Evolutionary conservation across 2,113 vertebrate species (phyloP), one percentile per base, ranked within the genome.

Genomic region (Colossoma macropomum): DNA sequence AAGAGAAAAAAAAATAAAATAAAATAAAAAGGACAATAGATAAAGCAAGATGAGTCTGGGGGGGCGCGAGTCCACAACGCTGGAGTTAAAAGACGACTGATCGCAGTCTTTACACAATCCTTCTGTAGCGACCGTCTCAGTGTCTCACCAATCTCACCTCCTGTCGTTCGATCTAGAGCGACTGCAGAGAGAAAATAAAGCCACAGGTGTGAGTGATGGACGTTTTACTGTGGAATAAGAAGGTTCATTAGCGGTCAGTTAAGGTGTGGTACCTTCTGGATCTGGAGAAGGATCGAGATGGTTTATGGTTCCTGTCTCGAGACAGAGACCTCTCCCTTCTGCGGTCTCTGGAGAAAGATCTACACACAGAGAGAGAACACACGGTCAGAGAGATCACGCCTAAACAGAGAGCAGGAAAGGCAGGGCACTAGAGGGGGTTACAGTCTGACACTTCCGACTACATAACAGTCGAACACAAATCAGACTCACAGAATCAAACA

Each of bases 331-430:
- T 95, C 89, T 99, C 98, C 96, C 97, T 97, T 90, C 96, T 97
- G 89, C 97, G 96, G 88, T 99, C 98, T 95, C 97, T 97, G 87
- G 97, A 99, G 89, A 98, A 95, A 91, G 97, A 99, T 93, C 98
- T 99, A 86, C 25, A 82, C 0, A 23, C n/a, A 79, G 16, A 50
- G 8, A 54, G 25, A 54, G 50, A 56, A 9, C 13, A 11, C 11
- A 73, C 32, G 7, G 25, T 65, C 45, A 19, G 17, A 50, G 34
- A 38, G 34, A 38, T 7, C 34, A 7, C 7, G 34, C 3, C 34
- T 8, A 45, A 45, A 11, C 41, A 45, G 41, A 45, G 4, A n/a
- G 59, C 4, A 60, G 52, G 8, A 28, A 65, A 8, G 41, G 41
- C n/a, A n/a, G n/a, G n/a, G n/a, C n/a, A n/a, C n/a, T n/a, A n/a